phyloP scores from a whole-genome alignment of 1,140 invertebrate species.

The Lepidurus arcticus region DNA sequence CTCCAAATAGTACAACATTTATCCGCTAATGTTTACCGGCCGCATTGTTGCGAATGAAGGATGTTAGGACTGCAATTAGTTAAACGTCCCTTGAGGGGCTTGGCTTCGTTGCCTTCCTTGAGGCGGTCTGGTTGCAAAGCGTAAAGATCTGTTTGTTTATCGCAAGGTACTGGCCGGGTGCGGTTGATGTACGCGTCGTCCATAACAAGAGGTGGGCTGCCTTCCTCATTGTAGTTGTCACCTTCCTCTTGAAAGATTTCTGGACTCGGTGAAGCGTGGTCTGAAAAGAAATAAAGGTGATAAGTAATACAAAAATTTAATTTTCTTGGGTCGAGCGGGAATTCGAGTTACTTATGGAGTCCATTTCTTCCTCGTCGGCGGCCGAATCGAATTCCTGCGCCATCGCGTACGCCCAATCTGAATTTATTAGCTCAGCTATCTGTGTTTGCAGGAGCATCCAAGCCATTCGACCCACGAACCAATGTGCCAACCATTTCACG shows the following conservation, averaged over 20 bases:
- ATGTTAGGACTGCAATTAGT: conserved; percentile 80
- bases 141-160: conserved; percentile 80
- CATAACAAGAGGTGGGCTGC: conserved; percentile 23
- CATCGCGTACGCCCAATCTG: conserved; percentile 41
- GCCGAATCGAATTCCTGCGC: conserved; percentile 23
- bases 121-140: conserved; percentile 72
- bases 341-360: conserved; percentile 20
- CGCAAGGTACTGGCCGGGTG: conserved; percentile 71
- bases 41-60: conserved; percentile 50
- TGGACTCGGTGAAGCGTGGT: neutral
- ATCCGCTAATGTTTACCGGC: conserved; percentile 56
- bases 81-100: conserved; percentile 77
- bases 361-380: conserved; percentile 28
- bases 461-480: conserved; percentile 47
- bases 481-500: conserved; percentile 49
- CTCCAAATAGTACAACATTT: neutral
- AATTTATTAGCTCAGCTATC: conserved; percentile 44
- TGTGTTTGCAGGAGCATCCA: conserved; percentile 44
- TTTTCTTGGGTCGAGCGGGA: neutral
- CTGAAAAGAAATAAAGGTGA: neutral
- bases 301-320: neutral
- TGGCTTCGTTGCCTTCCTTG: conserved; percentile 66
- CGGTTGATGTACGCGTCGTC: conserved; percentile 55
- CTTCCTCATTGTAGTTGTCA: conserved; percentile 6
- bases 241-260: conserved; percentile 20